A percentile compares a stretch with the other conserved stretches of the same genome.
Evolutionary conservation across 2,797 vertebrate genomes (phyloP).

Genomic region (Onychomys torridus): DNA sequence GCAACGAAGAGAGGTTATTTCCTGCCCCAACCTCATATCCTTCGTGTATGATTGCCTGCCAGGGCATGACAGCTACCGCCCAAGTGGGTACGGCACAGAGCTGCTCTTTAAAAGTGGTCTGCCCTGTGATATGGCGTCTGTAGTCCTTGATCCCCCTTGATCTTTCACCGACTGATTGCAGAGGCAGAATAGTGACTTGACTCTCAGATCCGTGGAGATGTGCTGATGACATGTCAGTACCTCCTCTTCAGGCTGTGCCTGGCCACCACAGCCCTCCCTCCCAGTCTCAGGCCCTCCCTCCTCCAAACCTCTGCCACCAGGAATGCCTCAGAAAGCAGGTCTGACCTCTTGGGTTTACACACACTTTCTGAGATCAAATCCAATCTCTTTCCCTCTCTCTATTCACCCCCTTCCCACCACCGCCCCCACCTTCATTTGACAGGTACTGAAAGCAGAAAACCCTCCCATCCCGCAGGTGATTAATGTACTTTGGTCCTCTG

Average conservation of each 20-base stretch:
- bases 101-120: background rate
- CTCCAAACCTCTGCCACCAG: background rate
- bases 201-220: background rate
- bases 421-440: conserved; percentile 81
- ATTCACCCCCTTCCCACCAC: background rate
- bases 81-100: background rate
- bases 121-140: background rate
- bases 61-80: conserved; percentile 44
- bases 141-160: background rate
- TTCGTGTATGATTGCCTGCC: background rate
- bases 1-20: conserved; percentile 72
- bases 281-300: no score
- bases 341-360: conserved; percentile 67
- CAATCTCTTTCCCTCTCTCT: background rate
- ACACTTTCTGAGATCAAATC: conserved; percentile 75
- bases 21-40: conserved; percentile 56
- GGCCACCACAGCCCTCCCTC: background rate
- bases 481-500: conserved; percentile 82
- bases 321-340: conserved; percentile 33
- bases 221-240: background rate
- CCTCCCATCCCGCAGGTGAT: conserved; percentile 80
- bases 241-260: background rate
- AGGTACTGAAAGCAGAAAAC: conserved; percentile 83
- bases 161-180: background rate
- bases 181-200: background rate